Conservation (phyloP, 2,797 vertebrate species). For the Clarias laeviceps region DNA sequence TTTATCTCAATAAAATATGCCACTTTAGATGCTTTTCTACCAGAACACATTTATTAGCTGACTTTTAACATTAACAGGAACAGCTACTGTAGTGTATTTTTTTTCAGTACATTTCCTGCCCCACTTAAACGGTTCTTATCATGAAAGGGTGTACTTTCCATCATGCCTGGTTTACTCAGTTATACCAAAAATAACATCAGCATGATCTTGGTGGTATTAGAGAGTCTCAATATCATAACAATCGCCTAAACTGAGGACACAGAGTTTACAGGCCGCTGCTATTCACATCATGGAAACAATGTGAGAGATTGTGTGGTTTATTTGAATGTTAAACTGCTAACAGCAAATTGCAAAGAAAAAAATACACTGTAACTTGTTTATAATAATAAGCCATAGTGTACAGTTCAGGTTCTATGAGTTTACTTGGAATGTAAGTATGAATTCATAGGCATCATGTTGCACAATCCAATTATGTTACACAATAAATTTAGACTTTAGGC, state of each 20-base stretch:
- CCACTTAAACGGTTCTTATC: background rate
- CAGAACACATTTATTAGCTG: background rate
- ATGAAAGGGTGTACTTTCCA: background rate
- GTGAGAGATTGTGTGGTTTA: background rate
- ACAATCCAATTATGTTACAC: background rate
- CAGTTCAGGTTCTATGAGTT: background rate
- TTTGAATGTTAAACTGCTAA: background rate
- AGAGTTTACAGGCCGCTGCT: background rate
- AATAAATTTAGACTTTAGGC: background rate
- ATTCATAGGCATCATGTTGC: no score
- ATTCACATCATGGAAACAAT: background rate
- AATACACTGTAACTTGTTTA: background rate
- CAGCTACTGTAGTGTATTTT: background rate
- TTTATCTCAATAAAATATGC: background rate
- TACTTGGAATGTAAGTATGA: background rate
- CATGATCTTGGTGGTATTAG: background rate
- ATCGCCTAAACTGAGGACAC: background rate
- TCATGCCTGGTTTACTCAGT: background rate
- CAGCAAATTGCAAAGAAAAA: background rate
- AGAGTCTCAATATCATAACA: background rate
- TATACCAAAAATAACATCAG: constrained; percentile 2
- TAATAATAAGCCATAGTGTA: background rate
- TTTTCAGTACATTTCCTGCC: background rate
- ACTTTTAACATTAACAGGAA: background rate
- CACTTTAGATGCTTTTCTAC: background rate